phyloP scores from a whole-genome alignment of 2,888 invertebrate genomes.

The Cecidostiba fungosa region DNA sequence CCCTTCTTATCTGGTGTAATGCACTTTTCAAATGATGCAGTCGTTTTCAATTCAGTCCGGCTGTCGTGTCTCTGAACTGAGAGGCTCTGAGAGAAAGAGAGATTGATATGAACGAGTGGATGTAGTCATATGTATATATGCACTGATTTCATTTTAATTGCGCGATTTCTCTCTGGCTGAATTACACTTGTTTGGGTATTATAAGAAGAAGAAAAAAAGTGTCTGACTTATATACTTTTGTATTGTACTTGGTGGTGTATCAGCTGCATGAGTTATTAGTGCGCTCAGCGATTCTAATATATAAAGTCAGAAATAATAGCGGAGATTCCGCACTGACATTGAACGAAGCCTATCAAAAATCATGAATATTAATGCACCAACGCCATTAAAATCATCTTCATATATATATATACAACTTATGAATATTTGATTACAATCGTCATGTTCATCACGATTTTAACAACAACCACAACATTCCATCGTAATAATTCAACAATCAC shows the following conservation, averaged over 20 bases:
- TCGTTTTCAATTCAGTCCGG: slow-evolving; percentile 1
- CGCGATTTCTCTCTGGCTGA: too few relatives aligned
- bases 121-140: too few relatives aligned
- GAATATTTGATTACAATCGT: slow-evolving; percentile 29
- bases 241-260: too few relatives aligned
- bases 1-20: slow-evolving; percentile 14
- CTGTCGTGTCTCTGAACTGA: too few relatives aligned
- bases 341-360: slow-evolving; percentile 12
- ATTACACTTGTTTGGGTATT: background rate
- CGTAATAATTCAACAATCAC: slow-evolving; percentile 1
- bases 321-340: too few relatives aligned
- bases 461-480: slow-evolving; percentile 33
- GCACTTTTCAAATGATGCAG: background rate
- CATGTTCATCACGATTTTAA: slow-evolving; percentile 14
- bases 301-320: too few relatives aligned
- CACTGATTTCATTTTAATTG: background rate
- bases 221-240: too few relatives aligned
- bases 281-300: too few relatives aligned
- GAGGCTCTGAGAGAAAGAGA: background rate
- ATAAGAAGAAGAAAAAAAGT: too few relatives aligned
- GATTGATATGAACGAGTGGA: background rate
- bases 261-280: too few relatives aligned
- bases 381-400: background rate
- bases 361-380: slow-evolving; percentile 27
- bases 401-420: background rate